phyloP scores from a whole-genome alignment of 2,797 vertebrate species.

The Pyrocephalus nanus region DNA sequence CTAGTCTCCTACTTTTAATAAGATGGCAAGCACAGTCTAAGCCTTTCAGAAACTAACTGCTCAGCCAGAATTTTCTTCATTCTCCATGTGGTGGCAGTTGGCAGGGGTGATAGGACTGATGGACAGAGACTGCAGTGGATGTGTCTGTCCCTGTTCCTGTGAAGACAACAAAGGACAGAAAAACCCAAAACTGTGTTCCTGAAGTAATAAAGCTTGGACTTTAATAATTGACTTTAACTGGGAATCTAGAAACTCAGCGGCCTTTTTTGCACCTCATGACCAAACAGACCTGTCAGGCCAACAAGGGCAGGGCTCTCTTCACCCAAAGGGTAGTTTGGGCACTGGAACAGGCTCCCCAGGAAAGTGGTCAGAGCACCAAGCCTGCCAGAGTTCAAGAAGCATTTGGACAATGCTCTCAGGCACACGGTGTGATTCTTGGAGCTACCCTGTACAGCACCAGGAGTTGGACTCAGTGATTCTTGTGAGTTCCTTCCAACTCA shows the following conservation, averaged over 20 bases:
- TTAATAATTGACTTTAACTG: not conserved
- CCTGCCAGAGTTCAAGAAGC: not conserved
- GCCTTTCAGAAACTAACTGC: not conserved
- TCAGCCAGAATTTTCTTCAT: not conserved
- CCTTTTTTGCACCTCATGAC: not conserved
- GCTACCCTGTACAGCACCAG: not conserved
- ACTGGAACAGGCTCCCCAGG: not conserved
- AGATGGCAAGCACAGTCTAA: not conserved
- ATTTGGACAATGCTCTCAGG: not conserved
- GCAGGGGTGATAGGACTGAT: not conserved
- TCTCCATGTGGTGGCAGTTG: not conserved
- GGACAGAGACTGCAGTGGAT: not conserved
- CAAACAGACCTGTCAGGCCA: not conserved
- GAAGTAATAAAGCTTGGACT: not conserved
- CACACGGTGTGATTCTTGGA: not conserved
- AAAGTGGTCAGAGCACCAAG: not conserved
- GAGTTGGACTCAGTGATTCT: not conserved
- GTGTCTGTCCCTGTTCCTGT: not conserved
- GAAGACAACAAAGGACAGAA: not conserved
- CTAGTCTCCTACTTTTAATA: slow-evolving; percentile 34
- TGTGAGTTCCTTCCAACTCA: not conserved
- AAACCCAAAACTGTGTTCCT: not conserved
- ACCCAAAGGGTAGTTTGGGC: not conserved
- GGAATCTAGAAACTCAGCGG: not conserved
- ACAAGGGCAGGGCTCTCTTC: not conserved